phyloP scores from a whole-genome alignment of 2,797 vertebrate genomes.

The Anabacerthia variegaticeps region DNA sequence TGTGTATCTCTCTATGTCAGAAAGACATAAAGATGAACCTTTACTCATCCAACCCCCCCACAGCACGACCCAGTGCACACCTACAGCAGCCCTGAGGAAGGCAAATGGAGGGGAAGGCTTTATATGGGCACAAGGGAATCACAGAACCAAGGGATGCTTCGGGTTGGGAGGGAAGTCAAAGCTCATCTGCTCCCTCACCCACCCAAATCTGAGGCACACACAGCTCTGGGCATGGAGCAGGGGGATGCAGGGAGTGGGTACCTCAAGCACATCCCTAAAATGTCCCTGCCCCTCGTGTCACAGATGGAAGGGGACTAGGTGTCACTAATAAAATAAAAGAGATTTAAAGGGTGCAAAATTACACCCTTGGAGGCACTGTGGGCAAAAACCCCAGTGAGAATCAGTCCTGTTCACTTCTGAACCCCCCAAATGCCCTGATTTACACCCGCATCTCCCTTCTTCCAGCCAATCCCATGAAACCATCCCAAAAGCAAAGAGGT shows the following conservation, averaged over 20 bases:
- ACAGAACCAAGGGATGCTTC: neutral
- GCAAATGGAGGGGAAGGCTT: neutral
- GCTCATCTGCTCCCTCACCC: neutral
- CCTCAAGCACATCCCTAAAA: neutral
- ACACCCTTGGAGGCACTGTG: neutral
- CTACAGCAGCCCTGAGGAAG: neutral
- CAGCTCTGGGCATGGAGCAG: rapidly evolving
- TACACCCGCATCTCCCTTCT: neutral
- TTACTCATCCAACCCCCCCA: neutral
- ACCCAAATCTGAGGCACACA: neutral
- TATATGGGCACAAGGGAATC: too few species aligned
- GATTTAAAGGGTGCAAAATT: neutral
- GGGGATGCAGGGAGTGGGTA: neutral
- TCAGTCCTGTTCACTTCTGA: neutral
- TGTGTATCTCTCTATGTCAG: neutral
- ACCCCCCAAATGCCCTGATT: neutral
- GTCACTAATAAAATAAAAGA: neutral
- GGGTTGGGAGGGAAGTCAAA: neutral
- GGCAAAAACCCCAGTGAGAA: neutral
- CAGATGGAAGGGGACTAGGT: neutral
- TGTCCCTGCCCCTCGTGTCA: neutral
- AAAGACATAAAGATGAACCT: neutral
- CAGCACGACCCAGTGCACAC: rapidly evolving
- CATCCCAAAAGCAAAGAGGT: neutral
- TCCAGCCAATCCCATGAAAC: neutral